Evolutionary conservation across 2,797 vertebrate species (phyloP), one percentile per base, ranked within the genome.

Genomic region (Catharus ustulatus): DNA sequence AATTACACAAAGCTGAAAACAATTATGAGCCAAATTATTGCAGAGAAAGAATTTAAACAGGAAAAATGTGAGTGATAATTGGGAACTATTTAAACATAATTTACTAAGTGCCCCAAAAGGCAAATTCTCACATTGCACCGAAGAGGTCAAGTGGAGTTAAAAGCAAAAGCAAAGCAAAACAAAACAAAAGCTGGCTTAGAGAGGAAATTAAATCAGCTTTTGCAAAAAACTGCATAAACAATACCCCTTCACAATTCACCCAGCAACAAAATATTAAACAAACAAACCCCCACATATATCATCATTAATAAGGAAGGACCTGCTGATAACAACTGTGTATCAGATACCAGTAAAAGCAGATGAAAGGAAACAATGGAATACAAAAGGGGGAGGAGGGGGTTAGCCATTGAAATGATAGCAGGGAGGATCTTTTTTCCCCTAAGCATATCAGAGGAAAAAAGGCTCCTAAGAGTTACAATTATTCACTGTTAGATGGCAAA

Each of bases 121-220:
- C 89, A 87, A 78, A 75, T 84, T 92, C 87, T 95, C 67, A 64
- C 72, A 83, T 89, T 72, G 78, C 84, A 92, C 72, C 87, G 51
- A 95, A 93, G 81, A 92, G 88, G 90, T 95, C 94, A 95, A 96
- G 30, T 77, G 57, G 52, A 95, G 80, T 83, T 93, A 86, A 90
- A 96, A 96, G 48, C 59, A 89, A 93, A 88, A 90, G 18, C 83
- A 94, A 93, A 91, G 2, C 69, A 80, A 79, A 90, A 32, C 68
- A 94, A 92, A 91, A 80, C 45, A 87, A 40, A 40, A 67, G 15
- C 32, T 91, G 71, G 3, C 17, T 94, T 76, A 73, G 59, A 90
- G 52, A 93, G 92, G 95, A 95, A 96, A 95, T 95, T 95, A 90
- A 92, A 95, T 92, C 85, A 94, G 67, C 86, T 93, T 95, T 92